Evolutionary conservation across 2,888 invertebrate genomes (phyloP).

Genomic region (Dryococelus australis): DNA sequence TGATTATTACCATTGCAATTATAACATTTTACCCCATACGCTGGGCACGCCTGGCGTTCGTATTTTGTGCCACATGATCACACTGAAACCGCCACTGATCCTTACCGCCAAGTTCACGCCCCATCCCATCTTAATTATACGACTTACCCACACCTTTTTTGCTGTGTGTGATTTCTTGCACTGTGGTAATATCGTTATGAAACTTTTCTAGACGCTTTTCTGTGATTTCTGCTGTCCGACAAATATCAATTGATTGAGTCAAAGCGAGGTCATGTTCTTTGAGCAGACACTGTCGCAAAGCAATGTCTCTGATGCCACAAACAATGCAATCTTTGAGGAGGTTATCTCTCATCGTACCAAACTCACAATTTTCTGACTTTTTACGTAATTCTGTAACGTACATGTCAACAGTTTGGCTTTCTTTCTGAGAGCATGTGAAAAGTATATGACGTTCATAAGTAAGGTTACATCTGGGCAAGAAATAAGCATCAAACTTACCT

Average conservation of each 20-base stretch:
- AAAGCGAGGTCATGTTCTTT: too few relatives aligned
- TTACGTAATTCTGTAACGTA: not conserved
- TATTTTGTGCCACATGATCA: not conserved
- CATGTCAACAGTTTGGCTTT: not conserved
- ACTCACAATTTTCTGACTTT: not conserved
- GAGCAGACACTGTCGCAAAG: not conserved
- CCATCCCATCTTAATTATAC: too few relatives aligned
- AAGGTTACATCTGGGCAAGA: not conserved
- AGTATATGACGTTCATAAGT: not conserved
- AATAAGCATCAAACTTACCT: not conserved
- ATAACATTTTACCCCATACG: not conserved
- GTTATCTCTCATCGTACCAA: not conserved
- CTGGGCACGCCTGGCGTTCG: not conserved
- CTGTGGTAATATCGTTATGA: too few relatives aligned
- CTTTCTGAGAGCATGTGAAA: not conserved
- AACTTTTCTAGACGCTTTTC: too few relatives aligned
- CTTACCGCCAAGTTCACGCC: too few relatives aligned
- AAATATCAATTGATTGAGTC: too few relatives aligned
- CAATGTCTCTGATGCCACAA: not conserved
- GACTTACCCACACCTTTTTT: too few relatives aligned
- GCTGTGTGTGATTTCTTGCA: too few relatives aligned
- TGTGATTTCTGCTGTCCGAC: too few relatives aligned
- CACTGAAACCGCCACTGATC: not conserved
- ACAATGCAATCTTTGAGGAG: not conserved
- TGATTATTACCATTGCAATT: not conserved